Conservation (phyloP, 2,888 invertebrate species). For the Ormyrus rosae region DNA sequence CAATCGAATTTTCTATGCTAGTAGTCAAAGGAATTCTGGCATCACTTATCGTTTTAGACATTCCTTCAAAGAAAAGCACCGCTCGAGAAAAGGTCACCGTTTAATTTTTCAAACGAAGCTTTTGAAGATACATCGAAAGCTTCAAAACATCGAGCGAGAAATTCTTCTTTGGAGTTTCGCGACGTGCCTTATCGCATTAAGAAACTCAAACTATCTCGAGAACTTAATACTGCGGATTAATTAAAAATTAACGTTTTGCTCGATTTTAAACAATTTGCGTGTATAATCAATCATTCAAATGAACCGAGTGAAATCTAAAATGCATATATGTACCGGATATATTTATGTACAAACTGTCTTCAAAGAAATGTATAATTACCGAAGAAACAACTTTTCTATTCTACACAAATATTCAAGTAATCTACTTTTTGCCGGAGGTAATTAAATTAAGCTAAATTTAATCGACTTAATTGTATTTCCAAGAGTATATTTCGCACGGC, state of each 20-base stretch:
- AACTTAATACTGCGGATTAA: conserved; percentile 3
- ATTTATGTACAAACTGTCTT: too few species aligned
- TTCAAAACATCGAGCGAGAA: neutral
- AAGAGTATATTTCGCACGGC: neutral
- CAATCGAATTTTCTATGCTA: too few species aligned
- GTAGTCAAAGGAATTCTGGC: too few species aligned
- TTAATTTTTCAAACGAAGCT: too few species aligned
- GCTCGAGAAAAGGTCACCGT: too few species aligned
- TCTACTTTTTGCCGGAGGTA: neutral
- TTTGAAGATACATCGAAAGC: neutral
- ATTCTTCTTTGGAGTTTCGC: neutral
- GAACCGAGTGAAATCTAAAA: too few species aligned
- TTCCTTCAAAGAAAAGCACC: too few species aligned
- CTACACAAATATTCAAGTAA: neutral
- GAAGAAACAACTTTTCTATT: neutral
- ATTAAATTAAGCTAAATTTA: neutral
- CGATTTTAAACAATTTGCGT: too few species aligned
- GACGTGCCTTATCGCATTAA: conserved; percentile 15
- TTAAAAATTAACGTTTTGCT: neutral
- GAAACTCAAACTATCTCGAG: neutral
- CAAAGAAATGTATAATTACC: too few species aligned
- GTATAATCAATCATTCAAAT: too few species aligned
- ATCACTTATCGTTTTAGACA: too few species aligned
- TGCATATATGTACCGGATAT: too few species aligned
- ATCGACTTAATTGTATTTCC: neutral